phyloP scores from a whole-genome alignment of 2,797 vertebrate species.

The Siniperca undulata region DNA sequence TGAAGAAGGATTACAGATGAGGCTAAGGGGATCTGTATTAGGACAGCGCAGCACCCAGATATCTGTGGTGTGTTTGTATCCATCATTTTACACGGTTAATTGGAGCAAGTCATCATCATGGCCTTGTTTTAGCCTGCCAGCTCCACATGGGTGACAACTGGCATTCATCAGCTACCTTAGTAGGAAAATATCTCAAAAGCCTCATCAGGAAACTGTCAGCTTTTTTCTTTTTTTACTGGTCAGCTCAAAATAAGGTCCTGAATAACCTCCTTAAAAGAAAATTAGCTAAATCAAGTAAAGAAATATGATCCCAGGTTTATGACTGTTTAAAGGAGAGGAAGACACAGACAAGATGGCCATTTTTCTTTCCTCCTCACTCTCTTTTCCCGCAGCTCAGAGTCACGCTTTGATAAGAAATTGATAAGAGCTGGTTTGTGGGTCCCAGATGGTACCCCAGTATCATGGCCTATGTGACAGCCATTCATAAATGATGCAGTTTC shows the following conservation, averaged over 20 bases:
- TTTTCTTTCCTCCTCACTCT: neutral
- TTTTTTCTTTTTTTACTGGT: conserved; percentile 29
- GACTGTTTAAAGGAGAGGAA: neutral
- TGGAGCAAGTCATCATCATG: conserved; percentile 51
- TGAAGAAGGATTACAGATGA: conserved; percentile 26
- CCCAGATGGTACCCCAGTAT: conserved; percentile 59
- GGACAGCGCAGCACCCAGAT: conserved; percentile 44
- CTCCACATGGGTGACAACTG: conserved; percentile 28
- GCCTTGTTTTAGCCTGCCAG: conserved; percentile 46
- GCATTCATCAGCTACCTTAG: conserved; percentile 35
- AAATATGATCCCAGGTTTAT: neutral
- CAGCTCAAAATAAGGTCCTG: neutral
- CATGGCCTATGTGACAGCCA: conserved; percentile 15
- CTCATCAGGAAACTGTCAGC: neutral
- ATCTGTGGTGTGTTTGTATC: conserved; percentile 41
- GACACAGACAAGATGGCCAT: neutral
- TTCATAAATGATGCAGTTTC: conserved; percentile 53
- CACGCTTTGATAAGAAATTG: conserved; percentile 59
- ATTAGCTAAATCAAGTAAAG: neutral
- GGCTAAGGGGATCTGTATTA: conserved; percentile 27
- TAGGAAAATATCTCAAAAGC: conserved; percentile 26
- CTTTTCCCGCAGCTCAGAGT: conserved; percentile 5
- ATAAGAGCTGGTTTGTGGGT: conserved; percentile 43
- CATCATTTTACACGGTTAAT: conserved; percentile 54
- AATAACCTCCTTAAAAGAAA: neutral